Conservation (phyloP, 53 echinoderm and acorn worm genomes). For the Henricia sp. region DNA sequence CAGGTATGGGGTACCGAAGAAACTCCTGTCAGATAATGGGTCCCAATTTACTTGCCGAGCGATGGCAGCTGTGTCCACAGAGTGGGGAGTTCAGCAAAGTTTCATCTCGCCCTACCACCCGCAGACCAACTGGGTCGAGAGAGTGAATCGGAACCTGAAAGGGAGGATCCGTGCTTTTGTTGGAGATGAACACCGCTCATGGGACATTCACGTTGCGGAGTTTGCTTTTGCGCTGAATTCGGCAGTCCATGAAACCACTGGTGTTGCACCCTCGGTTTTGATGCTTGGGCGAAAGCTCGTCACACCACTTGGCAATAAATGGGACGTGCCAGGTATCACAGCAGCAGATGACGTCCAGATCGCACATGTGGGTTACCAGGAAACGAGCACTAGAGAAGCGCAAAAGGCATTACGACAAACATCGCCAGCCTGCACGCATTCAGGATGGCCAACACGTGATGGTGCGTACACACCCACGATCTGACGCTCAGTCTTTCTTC, state of each 20-base stretch:
- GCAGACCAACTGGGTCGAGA: constrained; percentile 72
- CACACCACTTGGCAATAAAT: neutral
- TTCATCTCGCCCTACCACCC: constrained; percentile 69
- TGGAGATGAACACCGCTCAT: constrained; percentile 53
- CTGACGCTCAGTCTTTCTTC: constrained; percentile 16
- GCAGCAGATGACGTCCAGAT: neutral
- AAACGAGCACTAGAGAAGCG: neutral
- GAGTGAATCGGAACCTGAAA: constrained; percentile 62
- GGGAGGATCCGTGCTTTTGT: constrained; percentile 59
- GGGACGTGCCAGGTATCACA: neutral
- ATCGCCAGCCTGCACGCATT: neutral
- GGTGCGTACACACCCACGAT: constrained; percentile 28
- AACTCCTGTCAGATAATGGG: constrained; percentile 59
- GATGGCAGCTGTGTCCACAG: constrained; percentile 48
- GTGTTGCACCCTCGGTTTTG: neutral
- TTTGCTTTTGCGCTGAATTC: constrained; percentile 63
- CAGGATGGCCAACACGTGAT: neutral
- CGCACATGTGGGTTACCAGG: neutral
- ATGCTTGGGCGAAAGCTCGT: neutral
- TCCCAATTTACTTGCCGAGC: constrained; percentile 35
- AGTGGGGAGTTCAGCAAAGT: constrained; percentile 51
- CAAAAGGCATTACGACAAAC: constrained; percentile 28
- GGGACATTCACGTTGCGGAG: constrained; percentile 67
- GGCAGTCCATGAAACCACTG: constrained; percentile 21
- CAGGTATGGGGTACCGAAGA: constrained; percentile 48